Evolutionary conservation across 2,888 invertebrate species (phyloP), one percentile per base, ranked within the genome.

Genomic region (Muscina levida): DNA sequence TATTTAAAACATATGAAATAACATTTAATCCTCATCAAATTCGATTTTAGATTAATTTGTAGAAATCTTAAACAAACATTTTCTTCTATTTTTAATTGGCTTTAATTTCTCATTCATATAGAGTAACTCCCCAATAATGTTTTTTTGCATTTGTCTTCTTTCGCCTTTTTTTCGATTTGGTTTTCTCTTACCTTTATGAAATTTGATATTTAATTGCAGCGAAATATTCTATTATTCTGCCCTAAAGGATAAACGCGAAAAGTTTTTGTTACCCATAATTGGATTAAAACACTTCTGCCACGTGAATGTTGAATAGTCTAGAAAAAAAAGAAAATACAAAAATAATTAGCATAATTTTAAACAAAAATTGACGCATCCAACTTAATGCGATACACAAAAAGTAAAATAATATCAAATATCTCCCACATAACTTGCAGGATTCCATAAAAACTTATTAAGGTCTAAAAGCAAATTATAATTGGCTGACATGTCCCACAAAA

Each of bases 261-360:
- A 22, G 53, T 37, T 19, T 62, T 39, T 19, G 31, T 6, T 15
- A 15, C 15, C n/a, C 5, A 22, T 62, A 62, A 62, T 62, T 39
- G 62, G 62, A 62, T 62, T 62, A 62, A 57, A 62, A 62, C 62
- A 42, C 62, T 37, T 59, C 37, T 39, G 15, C 17, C 4, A 6
- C 10, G n/a, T n/a, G n/a, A n/a, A n/a, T n/a, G n/a, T n/a, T n/a
- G n/a, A n/a, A n/a, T n/a, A n/a, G n/a, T n/a, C 1, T 11, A 31
- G n/a, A 13, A 10, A 62, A 37, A 42, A 42, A 11, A 22, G 4
- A 42, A 13, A 24, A 62, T 42, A 22, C 19, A 39, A 39, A 62
- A 62, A 62, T 62, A 62, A 62, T 62, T 62, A 62, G 39, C 62
- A 62, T 62, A 62, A 42, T 62, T 62, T 62, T 11, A 42, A 13